These are phyloP conservation scores for Chrysodeixis includens DNA, from an alignment of 2,888 invertebrate genomes.

Conservation along the genomic window DNA sequence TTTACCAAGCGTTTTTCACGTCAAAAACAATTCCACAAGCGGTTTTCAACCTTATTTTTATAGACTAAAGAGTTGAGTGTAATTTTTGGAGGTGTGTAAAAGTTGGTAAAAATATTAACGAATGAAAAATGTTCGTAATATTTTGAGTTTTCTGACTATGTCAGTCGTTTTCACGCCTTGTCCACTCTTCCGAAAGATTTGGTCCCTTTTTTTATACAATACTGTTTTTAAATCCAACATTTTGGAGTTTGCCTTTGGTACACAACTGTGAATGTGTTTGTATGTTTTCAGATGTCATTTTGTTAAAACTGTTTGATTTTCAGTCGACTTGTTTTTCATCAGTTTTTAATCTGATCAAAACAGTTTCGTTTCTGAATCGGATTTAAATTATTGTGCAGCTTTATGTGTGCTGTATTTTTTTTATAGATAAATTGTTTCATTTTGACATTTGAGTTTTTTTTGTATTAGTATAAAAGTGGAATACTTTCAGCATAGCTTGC, in stretches of 20 bases:
- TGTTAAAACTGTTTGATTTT: constrained; percentile 31
- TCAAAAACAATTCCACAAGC: background rate
- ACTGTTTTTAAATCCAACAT: constrained; percentile 37
- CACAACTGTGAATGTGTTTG: constrained; percentile 13
- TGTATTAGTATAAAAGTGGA: no score
- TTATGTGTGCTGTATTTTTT: no score
- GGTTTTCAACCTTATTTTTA: constrained; percentile 3
- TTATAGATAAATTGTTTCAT: no score
- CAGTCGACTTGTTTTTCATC: constrained; percentile 37
- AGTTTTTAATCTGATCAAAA: background rate
- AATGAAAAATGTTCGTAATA: constrained; percentile 54
- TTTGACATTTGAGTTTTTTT: no score
- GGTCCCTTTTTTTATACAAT: constrained; percentile 49
- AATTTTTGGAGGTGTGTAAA: background rate
- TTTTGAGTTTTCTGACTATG: constrained; percentile 52
- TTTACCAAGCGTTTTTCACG: constrained; percentile 25
- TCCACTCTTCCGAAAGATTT: constrained; percentile 43
- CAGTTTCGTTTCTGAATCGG: background rate
- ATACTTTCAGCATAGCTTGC: no score
- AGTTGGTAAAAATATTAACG: constrained; percentile 38
- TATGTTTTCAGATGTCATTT: constrained; percentile 32
- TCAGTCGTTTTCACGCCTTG: constrained; percentile 56
- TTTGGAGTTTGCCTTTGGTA: constrained; percentile 39
- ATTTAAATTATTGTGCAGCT: background rate
- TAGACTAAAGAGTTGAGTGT: background rate